Conservation (phyloP, 2,888 invertebrate species). For the Nomada lathburiana region DNA sequence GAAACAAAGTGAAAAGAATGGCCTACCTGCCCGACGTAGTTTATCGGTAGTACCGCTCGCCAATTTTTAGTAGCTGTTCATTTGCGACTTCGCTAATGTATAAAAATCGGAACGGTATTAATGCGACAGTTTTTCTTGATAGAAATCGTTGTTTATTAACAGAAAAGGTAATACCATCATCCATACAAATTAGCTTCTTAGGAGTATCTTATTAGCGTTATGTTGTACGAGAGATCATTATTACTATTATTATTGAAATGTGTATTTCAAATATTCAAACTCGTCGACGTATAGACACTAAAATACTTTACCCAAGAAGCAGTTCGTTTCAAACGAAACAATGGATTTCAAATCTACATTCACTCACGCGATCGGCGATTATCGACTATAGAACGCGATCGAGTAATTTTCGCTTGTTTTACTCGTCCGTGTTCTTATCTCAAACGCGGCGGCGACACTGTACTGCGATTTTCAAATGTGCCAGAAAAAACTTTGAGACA, state of each 20-base stretch:
- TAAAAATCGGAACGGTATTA: no score
- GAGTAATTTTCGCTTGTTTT: neutral
- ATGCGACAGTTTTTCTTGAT: conserved; percentile 24
- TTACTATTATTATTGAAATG: conserved; percentile 12
- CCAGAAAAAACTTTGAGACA: conserved; percentile 7
- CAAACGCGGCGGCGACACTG: neutral
- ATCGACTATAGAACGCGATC: conserved; percentile 35
- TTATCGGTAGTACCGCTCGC: no score
- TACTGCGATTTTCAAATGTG: conserved; percentile 19
- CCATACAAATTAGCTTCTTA: conserved; percentile 69
- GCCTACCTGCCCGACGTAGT: no score
- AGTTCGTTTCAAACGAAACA: conserved; percentile 40
- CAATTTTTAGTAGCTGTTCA: no score
- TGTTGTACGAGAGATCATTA: conserved; percentile 37
- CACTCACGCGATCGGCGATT: conserved; percentile 37
- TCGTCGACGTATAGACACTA: conserved; percentile 20
- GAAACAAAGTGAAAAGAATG: neutral
- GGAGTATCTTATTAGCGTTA: conserved; percentile 55
- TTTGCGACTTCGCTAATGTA: no score
- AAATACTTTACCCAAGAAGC: conserved; percentile 50
- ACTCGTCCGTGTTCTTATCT: neutral
- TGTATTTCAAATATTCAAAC: conserved; percentile 5
- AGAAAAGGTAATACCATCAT: conserved; percentile 73
- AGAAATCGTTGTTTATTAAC: conserved; percentile 79
- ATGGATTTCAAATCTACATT: conserved; percentile 44